Base-by-base conservation (phyloP, 2,888 invertebrate species). In the Netelia inedita region DNA sequence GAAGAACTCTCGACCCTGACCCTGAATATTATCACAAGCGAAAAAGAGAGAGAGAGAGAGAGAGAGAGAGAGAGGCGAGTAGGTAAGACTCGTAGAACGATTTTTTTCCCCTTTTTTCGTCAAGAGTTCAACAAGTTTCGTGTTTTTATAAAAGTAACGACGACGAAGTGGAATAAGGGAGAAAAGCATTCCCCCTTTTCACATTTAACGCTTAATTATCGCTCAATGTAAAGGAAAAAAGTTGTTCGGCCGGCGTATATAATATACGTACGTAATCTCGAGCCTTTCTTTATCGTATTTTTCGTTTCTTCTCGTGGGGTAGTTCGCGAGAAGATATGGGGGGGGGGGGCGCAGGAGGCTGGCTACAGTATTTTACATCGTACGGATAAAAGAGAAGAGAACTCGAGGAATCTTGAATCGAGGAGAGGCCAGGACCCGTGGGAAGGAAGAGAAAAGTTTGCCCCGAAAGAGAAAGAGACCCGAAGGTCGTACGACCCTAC, bases 131-230 rank as follows among this genome's bases (percentile, higher is more conserved):
- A 57, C 50, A 43, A 76, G 35, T 68, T 68, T 69, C 16, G 23
- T 46, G 21, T 59, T 59, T 9, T 10, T 35, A 59, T 68, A 43
- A 59, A 59, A 59, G 59, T 78, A 78, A 59, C 46, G 43, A 59
- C 16, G 28, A n/a, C 41, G 41, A 21, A 1, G 55, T 55, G n/a
- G 21, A 59, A 19, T 28, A 71, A 57, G 9, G 3, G 19, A 19
- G 41, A 71, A 19, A 53, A 16, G 53, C 69, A 28, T 46, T 11
- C 5, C 10, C 5, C 21, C 19, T 46, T 19, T 66, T 19, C 46
- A 14, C 21, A 46, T 66, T 75, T 21, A 65, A 57, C 41, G 65
- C 55, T 75, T 61, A 65, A 75, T 75, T 75, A 41, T n/a, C 16
- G n/a, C 28, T 11, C 61, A 50, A 61, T 28, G 73, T 50, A 35